These are phyloP conservation scores for Drosophila picticornis DNA, from an alignment of 2,888 invertebrate species.

Conservation along the genomic window DNA sequence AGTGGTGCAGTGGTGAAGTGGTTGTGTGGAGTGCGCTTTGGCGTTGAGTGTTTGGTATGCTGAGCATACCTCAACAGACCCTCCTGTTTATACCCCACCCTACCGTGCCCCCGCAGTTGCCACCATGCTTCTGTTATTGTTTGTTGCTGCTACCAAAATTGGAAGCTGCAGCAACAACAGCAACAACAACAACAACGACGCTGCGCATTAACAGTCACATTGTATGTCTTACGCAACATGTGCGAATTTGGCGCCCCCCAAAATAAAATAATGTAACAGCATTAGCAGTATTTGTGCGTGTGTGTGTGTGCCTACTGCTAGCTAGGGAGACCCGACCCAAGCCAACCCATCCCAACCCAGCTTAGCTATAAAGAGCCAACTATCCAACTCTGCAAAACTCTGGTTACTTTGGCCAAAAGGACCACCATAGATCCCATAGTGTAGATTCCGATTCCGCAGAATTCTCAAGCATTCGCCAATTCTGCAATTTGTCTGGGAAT, in stretches of 20 bases:
- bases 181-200: slow-evolving; percentile 31
- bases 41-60: slow-evolving; percentile 80
- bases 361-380: slow-evolving; percentile 5
- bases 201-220: slow-evolving; percentile 24
- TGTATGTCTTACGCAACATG: slow-evolving; percentile 57
- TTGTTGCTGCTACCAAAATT: slow-evolving; percentile 52
- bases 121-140: slow-evolving; percentile 40
- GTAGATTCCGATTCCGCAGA: slow-evolving; percentile 64
- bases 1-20: slow-evolving; percentile 66
- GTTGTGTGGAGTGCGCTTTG: slow-evolving; percentile 74
- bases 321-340: background rate
- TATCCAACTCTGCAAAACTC: slow-evolving; percentile 7
- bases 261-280: slow-evolving; percentile 4
- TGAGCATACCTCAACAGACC: slow-evolving; percentile 31
- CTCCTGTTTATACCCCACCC: background rate
- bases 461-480: slow-evolving; percentile 79
- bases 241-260: slow-evolving; percentile 47
- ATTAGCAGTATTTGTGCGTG: background rate
- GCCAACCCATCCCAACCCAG: slow-evolving; percentile 5
- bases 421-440: slow-evolving; percentile 72
- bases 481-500: slow-evolving; percentile 78
- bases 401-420: slow-evolving; percentile 31
- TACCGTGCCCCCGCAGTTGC: background rate
- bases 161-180: slow-evolving; percentile 21
- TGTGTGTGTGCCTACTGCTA: background rate